Percentiles rank a stretch among this genome's conserved stretches.
Conservation (phyloP, 2,888 invertebrate species). For the Hydriomena furcata region DNA sequence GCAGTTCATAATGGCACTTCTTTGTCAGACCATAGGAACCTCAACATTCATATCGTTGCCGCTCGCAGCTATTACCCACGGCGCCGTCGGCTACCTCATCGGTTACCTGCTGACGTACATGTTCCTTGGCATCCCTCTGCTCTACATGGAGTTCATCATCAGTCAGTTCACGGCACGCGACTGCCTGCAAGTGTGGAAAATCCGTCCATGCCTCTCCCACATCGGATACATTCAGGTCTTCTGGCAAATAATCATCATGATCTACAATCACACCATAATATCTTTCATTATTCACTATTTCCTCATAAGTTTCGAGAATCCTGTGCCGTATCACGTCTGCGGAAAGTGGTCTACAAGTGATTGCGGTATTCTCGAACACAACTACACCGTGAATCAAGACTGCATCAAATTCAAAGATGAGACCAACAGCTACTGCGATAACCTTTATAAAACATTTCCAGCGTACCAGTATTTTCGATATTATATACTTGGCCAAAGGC, state of each 20-base stretch:
- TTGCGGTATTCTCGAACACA: constrained; percentile 54
- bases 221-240: constrained; percentile 58
- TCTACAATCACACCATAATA: constrained; percentile 54
- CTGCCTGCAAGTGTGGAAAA: constrained; percentile 64
- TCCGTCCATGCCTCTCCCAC: constrained; percentile 60
- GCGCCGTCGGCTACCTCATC: constrained; percentile 53
- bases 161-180: constrained; percentile 70
- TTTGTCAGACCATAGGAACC: constrained; percentile 53
- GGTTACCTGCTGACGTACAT: constrained; percentile 43
- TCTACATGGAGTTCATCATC: constrained; percentile 69
- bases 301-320: constrained; percentile 67
- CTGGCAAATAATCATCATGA: constrained; percentile 53
- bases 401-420: constrained; percentile 49
- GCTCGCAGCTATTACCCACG: constrained; percentile 45
- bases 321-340: constrained; percentile 62
- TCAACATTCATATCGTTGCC: constrained; percentile 49
- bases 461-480: constrained; percentile 68
- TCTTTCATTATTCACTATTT: constrained; percentile 65
- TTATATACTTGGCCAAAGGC: constrained; percentile 39
- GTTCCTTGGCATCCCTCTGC: constrained; percentile 61
- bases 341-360: constrained; percentile 53
- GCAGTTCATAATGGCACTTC: constrained; percentile 46
- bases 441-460: constrained; percentile 56
- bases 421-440: constrained; percentile 46
- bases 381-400: constrained; percentile 63